Base-by-base conservation (phyloP, 1,140 invertebrate species). In the Colletes latitarsis region DNA sequence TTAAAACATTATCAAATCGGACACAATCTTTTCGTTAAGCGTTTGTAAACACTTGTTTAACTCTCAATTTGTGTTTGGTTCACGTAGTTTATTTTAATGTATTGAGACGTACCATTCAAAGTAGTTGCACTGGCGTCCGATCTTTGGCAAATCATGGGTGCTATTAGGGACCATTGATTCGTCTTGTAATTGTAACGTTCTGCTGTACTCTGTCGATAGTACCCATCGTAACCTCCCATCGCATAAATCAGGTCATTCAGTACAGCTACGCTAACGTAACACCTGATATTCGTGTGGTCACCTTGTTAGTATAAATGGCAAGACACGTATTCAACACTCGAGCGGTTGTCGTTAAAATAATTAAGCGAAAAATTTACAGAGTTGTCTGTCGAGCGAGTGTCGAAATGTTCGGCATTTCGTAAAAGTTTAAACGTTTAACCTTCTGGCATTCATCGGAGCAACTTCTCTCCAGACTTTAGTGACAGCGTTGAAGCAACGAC, bases 161-260 rank as follows among this genome's bases (percentile, higher is more conserved):
- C 94, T 15, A 95, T 95, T 41, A 95, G 80, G 1, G 94, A 93
- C 96, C 95, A 96, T 57, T 95, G 94, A 84, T 96, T 96, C 8
- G 92, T 94, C 21, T 93, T 93, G 30, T 96, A 95, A 89, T 97
- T 95, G 89, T 97, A 97, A 69, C 94, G 94, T 90, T 97, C 97
- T n/a, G 95, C 96, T 0, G 95, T 95, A 83, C 96, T 96, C 83
- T 96, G 94, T 15, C 96, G 93, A 87, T 95, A 94, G 81, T 96
- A 95, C 6, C 97, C 96, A 91, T 97, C 96, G 88, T 95, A 97
- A 6, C 97, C 97, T 46, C 96, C 96, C 94, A 97, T 96, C 1
- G 96, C 96, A 88, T 96, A 97, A 73, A 97, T 95, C 0, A 94
- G 88, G 78, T 96, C 95, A 12, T 96, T 94, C 0, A 96, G 84